Conservation (phyloP, 2,888 invertebrate genomes). For the Abrostola triplasia region DNA sequence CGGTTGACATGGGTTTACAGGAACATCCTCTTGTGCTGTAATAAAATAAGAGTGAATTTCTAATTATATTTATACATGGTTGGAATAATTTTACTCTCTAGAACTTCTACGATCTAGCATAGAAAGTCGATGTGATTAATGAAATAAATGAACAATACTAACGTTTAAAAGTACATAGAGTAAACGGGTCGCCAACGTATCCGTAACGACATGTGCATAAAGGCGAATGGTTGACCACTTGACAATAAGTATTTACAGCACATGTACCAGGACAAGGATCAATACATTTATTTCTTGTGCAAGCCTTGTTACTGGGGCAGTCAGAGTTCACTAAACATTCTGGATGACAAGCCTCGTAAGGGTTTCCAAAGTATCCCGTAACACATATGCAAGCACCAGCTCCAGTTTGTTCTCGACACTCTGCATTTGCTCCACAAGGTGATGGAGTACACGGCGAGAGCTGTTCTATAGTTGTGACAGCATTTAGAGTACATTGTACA, state of each 20-base stretch:
- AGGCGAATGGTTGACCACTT: conserved; percentile 92
- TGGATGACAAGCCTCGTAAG: conserved; percentile 93
- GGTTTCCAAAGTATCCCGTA: conserved; percentile 92
- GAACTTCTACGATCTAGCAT: too few relatives aligned
- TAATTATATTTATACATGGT: conserved; percentile 11
- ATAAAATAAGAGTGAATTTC: conserved; percentile 24
- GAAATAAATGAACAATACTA: conserved; percentile 50
- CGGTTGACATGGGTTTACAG: conserved; percentile 87
- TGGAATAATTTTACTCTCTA: too few relatives aligned
- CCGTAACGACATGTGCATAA: conserved; percentile 90
- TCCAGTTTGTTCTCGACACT: conserved; percentile 88
- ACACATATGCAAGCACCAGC: conserved; percentile 91
- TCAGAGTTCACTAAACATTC: conserved; percentile 92
- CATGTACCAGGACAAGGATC: conserved; percentile 94
- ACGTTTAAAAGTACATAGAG: conserved; percentile 85
- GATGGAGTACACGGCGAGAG: conserved; percentile 89
- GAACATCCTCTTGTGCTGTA: conserved; percentile 73
- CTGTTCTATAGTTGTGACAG: conserved; percentile 65
- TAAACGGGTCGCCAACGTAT: conserved; percentile 92
- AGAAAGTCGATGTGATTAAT: neutral
- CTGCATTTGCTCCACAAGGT: conserved; percentile 90
- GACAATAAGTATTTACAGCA: conserved; percentile 92
- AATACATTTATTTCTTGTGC: conserved; percentile 91
- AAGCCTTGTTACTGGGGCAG: conserved; percentile 91
- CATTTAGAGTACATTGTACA: conserved; percentile 85